Base-by-base conservation (phyloP, 1,140 invertebrate species). In the Euglossa dilemma region DNA sequence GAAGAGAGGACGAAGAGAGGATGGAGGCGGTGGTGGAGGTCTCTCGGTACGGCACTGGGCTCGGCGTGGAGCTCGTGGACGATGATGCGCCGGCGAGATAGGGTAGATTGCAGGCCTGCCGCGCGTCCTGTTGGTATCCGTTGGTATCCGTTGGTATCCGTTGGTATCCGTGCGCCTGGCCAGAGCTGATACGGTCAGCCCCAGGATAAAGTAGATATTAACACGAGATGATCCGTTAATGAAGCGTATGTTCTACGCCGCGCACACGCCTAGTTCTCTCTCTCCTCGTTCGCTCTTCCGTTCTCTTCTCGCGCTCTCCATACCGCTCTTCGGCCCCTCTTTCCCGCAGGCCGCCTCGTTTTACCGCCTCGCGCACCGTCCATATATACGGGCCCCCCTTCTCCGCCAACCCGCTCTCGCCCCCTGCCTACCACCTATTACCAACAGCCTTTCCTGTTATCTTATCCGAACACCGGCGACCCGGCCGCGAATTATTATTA, bases 141-240 rank as follows among this genome's bases (percentile, higher is more conserved):
- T 84, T 82, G 81, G 84, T 81, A 84, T 85, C 85, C 87, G 84
- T 84, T 82, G 81, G 76, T 78, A 84, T 85, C 85, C 87, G 86
- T 84, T 82, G 81, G 84, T 81, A 84, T 85, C 85, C 87, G 84
- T 84, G 87, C 87, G 91, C 90, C 91, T 92, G 91, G 91, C 89
- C 89, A 92, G 87, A 87, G 91, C 91, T 92, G 91, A 92, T 92
- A 92, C 91, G 91, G 91, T 92, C 91, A 92, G 91, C 91, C 91
- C 87, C 85, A 85, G 91, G 92, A 94, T 94, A 94, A 94, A 94
- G 93, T 94, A 94, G 93, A 94, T 94, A 94, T 94, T 94, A 94
- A 94, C 94, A 94, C 93, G 93, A 94, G 93, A 94, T 94, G 93
- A 94, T 94, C 94, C 94, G 94, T 94, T 94, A 94, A 94, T 94